phyloP scores from a whole-genome alignment of 1,140 invertebrate genomes.

The Saccostrea cuccullata region DNA sequence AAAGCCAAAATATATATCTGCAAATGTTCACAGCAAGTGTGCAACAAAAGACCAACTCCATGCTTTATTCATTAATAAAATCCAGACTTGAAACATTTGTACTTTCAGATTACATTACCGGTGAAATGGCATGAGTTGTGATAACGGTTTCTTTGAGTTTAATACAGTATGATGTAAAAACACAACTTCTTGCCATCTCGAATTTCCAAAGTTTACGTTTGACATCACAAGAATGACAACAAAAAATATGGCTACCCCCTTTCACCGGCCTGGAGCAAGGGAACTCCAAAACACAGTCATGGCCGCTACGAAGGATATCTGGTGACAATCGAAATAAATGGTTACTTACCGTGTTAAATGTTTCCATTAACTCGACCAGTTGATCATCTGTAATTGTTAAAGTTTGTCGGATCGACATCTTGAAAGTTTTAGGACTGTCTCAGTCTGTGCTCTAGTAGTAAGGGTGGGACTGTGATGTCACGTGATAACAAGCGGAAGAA shows the following conservation, averaged over 20 bases:
- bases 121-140: no score
- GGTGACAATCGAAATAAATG: background rate
- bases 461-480: slow-evolving; percentile 22
- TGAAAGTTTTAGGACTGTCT: slow-evolving; percentile 16
- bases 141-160: no score
- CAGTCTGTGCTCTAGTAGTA: background rate
- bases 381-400: slow-evolving; percentile 21
- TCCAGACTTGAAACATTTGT: no score
- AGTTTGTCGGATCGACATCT: slow-evolving; percentile 22
- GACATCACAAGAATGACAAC: slow-evolving; percentile 30
- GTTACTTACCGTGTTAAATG: slow-evolving; percentile 13
- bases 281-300: background rate
- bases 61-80: no score
- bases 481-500: slow-evolving; percentile 1
- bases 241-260: slow-evolving; percentile 35
- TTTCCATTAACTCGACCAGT: slow-evolving; percentile 2
- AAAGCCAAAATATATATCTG: no score
- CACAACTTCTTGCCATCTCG: background rate
- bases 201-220: background rate
- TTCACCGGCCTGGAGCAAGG: background rate
- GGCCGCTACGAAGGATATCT: background rate
- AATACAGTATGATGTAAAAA: background rate
- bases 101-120: no score
- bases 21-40: no score
- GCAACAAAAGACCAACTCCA: no score